Base-by-base conservation (phyloP, 1,140 invertebrate species). In the Acromyrmex echinatior region DNA sequence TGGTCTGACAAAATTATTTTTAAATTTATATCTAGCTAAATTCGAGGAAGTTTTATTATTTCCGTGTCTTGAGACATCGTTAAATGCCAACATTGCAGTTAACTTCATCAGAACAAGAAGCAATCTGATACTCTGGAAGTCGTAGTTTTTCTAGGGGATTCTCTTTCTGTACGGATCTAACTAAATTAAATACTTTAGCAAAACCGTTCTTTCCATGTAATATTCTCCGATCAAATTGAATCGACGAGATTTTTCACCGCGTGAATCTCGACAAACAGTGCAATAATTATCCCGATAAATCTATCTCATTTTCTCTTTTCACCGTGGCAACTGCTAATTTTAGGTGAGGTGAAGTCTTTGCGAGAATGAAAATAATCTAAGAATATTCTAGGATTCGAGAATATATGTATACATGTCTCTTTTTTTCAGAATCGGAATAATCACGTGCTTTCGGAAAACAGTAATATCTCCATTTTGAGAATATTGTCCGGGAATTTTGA, bases 201-300 rank as follows among this genome's bases (percentile, higher is more conserved):
- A 45, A 45, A 45, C 7, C 9, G 9, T 45, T 10, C 9, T 45
- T 9, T 45, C 2, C 39, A 6, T 7, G 35, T 45, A 45, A 45
- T 45, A 39, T 31, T 82, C 25, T 82, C 16, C 39, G 25, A 21
- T 16, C 12, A 35, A 35, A 60, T 31, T n/a, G 9, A 60, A 58
- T 39, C 63, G 39, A 56, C 9, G 39, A 74, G 25, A 81, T 21
- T 79, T 79, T 16, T 49, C 14, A 35, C 18, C 76, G 25, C 25
- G 76, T 49, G 39, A 74, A 49, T 79, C 51, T 53, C 28, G 25
- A 65, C 16, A 0, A 62, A 79, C 31, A 18, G 35, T 53, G n/a
- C 74, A 77, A 14, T 25, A 70, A 71, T 73, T 71, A 80, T 60
- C 49, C 25, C 39, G 39, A 82, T 25, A 39, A 58, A 66, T 68